Conservation (phyloP, 92 coral and sea anemone species). For the Phenganax subtilis region DNA sequence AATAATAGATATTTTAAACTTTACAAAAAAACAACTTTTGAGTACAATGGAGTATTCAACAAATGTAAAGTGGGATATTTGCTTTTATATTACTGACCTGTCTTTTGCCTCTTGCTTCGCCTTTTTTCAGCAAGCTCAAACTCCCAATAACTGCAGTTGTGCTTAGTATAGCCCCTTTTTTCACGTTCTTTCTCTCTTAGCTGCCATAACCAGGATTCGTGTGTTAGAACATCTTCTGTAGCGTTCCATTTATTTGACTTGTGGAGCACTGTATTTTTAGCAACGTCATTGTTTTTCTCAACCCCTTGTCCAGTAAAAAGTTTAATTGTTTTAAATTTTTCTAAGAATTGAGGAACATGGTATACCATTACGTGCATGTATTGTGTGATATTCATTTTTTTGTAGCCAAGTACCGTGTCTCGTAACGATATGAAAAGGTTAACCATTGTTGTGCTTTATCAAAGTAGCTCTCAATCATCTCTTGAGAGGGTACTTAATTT, state of each 20-base stretch:
- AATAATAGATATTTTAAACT: neutral
- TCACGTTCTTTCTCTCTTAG: neutral
- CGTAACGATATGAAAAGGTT: slow-evolving; percentile 36
- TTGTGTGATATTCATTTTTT: slow-evolving; percentile 46
- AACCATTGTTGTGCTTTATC: slow-evolving; percentile 40
- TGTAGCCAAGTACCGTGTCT: slow-evolving; percentile 32
- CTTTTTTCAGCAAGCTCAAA: slow-evolving; percentile 13
- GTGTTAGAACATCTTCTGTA: slow-evolving; percentile 2
- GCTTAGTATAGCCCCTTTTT: slow-evolving; percentile 5
- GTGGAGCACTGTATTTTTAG: slow-evolving; percentile 5
- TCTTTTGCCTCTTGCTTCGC: slow-evolving; percentile 9
- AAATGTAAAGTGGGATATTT: neutral
- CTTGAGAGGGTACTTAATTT: slow-evolving; percentile 15
- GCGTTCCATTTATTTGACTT: slow-evolving; percentile 13
- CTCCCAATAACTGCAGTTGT: slow-evolving; percentile 2
- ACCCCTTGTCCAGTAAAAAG: slow-evolving; percentile 18
- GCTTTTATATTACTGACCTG: neutral
- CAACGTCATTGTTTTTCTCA: neutral
- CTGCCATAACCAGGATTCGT: slow-evolving; percentile 6
- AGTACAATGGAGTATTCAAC: neutral
- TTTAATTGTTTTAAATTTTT: slow-evolving; percentile 7
- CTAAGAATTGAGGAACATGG: slow-evolving; percentile 14
- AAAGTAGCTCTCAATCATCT: slow-evolving; percentile 9
- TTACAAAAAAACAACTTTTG: neutral
- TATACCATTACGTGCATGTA: slow-evolving; percentile 25